phyloP scores from a whole-genome alignment of 2,797 vertebrate species.

The Premnoplex brunnescens region DNA sequence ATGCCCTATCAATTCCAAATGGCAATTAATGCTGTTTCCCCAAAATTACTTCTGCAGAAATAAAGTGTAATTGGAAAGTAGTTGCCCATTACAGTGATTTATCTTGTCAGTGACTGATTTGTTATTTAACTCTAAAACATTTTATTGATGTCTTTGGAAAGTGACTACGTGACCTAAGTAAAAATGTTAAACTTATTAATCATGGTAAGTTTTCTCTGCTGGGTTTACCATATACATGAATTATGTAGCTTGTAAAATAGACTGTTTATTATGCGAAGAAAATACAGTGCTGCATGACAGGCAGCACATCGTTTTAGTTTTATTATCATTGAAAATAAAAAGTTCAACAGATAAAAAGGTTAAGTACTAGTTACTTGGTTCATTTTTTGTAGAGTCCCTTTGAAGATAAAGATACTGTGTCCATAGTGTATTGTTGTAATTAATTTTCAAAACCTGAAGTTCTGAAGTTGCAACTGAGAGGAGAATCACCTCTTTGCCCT shows the following conservation, averaged over 20 bases:
- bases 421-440: neutral
- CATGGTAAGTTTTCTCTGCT: slow-evolving; percentile 34
- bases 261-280: slow-evolving; percentile 36
- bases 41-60: slow-evolving; percentile 49
- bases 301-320: slow-evolving; percentile 29
- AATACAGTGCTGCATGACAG: neutral
- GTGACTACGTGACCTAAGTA: slow-evolving; percentile 45
- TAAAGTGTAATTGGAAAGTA: slow-evolving; percentile 54
- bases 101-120: slow-evolving; percentile 51
- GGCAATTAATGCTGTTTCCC: slow-evolving; percentile 43
- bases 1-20: slow-evolving; percentile 52
- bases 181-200: slow-evolving; percentile 62
- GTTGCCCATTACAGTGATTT: slow-evolving; percentile 54
- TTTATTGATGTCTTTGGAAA: slow-evolving; percentile 57
- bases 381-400: slow-evolving; percentile 4
- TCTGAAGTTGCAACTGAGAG: neutral
- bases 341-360: slow-evolving; percentile 33
- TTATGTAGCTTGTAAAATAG: slow-evolving; percentile 38
- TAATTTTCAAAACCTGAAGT: neutral
- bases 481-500: neutral
- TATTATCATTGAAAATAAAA: slow-evolving; percentile 24
- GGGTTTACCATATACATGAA: slow-evolving; percentile 22
- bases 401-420: neutral
- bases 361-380: slow-evolving; percentile 24
- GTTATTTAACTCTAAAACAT: slow-evolving; percentile 55